phyloP scores from a whole-genome alignment of 2,888 invertebrate genomes.

The Cylloceria caligata region DNA sequence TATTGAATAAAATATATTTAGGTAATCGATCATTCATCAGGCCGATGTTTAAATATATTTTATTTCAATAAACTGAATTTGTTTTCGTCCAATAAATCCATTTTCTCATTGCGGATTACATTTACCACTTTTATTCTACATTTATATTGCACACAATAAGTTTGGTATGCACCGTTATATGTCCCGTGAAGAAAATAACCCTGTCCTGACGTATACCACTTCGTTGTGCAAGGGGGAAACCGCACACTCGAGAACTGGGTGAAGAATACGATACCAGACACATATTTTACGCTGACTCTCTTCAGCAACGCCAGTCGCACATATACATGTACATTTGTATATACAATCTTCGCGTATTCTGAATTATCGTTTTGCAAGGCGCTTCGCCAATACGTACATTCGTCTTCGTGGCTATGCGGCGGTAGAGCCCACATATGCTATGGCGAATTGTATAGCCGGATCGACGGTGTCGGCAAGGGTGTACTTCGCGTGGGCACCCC shows the following conservation, averaged over 20 bases:
- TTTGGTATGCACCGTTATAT: slow-evolving; percentile 38
- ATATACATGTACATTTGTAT: slow-evolving; percentile 21
- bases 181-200: slow-evolving; percentile 57
- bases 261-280: slow-evolving; percentile 84
- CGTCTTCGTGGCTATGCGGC: slow-evolving; percentile 75
- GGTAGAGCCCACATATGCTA: slow-evolving; percentile 58
- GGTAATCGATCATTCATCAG: no score
- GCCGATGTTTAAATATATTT: no score
- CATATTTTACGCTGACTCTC: slow-evolving; percentile 80
- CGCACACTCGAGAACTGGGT: slow-evolving; percentile 77
- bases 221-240: slow-evolving; percentile 27
- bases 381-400: slow-evolving; percentile 81
- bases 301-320: slow-evolving; percentile 71
- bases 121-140: not conserved
- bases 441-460: slow-evolving; percentile 52
- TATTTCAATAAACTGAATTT: not conserved
- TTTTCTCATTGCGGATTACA: no score
- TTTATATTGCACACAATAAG: slow-evolving; percentile 32
- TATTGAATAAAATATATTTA: no score
- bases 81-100: not conserved
- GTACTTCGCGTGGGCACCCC: slow-evolving; percentile 69
- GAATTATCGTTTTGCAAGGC: slow-evolving; percentile 83
- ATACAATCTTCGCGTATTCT: slow-evolving; percentile 74
- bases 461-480: slow-evolving; percentile 67
- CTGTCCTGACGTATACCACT: slow-evolving; percentile 50